Base-by-base conservation (phyloP, 2,888 invertebrate species). In the Neoscelio sp. region DNA sequence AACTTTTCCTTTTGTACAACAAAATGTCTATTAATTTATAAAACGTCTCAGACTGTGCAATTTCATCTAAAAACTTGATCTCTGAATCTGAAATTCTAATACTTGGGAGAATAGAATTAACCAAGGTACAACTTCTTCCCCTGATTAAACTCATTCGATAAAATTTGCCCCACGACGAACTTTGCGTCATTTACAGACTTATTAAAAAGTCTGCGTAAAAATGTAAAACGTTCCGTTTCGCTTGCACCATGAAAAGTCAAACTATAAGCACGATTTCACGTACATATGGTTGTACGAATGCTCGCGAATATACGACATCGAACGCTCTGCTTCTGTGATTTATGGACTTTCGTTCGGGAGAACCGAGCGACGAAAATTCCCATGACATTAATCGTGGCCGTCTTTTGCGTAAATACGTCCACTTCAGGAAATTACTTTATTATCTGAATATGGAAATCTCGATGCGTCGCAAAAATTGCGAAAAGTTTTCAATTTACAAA, bases 261-360 rank as follows among this genome's bases (percentile, higher is more conserved):
- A 67, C 54, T 20, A n/a, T 17, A n/a, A n/a, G 23, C 52, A 65
- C 38, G 13, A 20, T n/a, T 48, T 20, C 17, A 7, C 23, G 15
- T 20, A 6, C 3, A 18, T 50, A 33, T 1, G 48, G 12, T 6
- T 38, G 12, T 46, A 40, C 26, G 40, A 48, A 18, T 18, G 38
- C 40, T 26, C 30, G 46, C 30, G 33, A 30, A 38, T 6, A 17
- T 15, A 48, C 44, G 26, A 44, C 64, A 54, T 73, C 73, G 56
- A 64, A 46, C 44, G 33, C 42, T 65, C 48, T 48, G 56, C 65
- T 74, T 56, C 54, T 64, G 64, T 74, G 74, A 74, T 74, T 64
- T 74, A 74, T 58, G 26, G 40, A 10, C 38, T 64, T 56, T 74
- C 54, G 33, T 54, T 73, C 48, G 38, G n/a, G 38, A 64, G 13